Evolutionary conservation across 1,140 invertebrate species (phyloP).

Genomic region (Euschistus heros): DNA sequence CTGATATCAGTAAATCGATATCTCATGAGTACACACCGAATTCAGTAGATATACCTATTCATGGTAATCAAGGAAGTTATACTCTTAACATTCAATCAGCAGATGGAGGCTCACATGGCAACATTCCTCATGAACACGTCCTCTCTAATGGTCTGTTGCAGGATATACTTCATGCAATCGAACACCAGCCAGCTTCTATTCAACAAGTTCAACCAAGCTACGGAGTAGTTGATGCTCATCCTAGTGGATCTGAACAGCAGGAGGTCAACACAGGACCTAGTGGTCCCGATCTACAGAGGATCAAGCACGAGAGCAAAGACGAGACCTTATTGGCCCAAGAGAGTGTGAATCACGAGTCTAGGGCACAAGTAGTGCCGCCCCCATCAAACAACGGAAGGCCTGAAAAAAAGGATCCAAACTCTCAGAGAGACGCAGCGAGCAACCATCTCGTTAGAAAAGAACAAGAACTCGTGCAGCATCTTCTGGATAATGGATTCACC

Average conservation of each 20-base stretch:
- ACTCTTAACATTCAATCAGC: conserved; percentile 57
- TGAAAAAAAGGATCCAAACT: background rate
- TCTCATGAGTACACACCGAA: background rate
- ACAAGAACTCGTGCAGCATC: background rate
- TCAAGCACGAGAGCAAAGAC: background rate
- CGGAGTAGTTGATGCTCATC: conserved; percentile 13
- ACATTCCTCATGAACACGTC: conserved; percentile 56
- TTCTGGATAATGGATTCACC: background rate
- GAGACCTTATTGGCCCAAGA: conserved; percentile 16
- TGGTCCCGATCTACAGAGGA: conserved; percentile 8
- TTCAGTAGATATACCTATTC: conserved; percentile 42
- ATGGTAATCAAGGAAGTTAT: conserved; percentile 51
- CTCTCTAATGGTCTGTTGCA: conserved; percentile 64
- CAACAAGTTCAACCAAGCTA: conserved; percentile 19
- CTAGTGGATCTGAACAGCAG: conserved; percentile 17
- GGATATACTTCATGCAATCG: conserved; percentile 62
- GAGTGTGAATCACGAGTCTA: background rate
- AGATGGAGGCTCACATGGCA: conserved; percentile 32
- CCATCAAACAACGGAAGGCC: background rate
- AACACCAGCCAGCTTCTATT: conserved; percentile 40
- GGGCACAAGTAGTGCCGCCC: background rate
- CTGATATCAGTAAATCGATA: conserved; percentile 5
- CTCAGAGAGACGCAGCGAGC: background rate
- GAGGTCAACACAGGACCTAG: background rate
- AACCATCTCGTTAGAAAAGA: background rate